phyloP scores from a whole-genome alignment of 35 echinoderm and acorn worm genomes.

The Heliocidaris tuberculata region DNA sequence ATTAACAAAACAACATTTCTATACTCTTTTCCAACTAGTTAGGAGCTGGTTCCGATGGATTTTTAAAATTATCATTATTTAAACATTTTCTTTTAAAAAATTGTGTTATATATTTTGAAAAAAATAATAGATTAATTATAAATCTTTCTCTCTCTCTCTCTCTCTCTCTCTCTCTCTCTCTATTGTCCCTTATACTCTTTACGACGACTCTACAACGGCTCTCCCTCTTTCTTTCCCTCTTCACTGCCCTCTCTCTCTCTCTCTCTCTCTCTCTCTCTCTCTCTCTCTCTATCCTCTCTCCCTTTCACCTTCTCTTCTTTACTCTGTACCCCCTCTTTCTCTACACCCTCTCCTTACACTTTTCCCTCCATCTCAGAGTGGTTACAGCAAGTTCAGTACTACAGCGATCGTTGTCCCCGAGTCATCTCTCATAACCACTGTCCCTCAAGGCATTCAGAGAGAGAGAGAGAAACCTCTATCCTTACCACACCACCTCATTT shows the following conservation, averaged over 20 bases:
- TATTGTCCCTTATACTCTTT: too few species aligned
- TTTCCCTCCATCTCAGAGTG: neutral
- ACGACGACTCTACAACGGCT: too few species aligned
- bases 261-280: neutral
- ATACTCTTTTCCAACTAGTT: too few species aligned
- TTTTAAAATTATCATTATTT: too few species aligned
- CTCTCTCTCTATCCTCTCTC: neutral
- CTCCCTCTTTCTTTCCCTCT: neutral
- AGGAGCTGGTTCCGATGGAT: too few species aligned
- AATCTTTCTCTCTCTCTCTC: neutral
- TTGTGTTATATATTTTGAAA: neutral
- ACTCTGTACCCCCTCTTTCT: neutral
- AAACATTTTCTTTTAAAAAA: too few species aligned
- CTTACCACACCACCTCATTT: neutral
- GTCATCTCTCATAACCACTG: neutral
- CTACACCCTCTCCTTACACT: neutral
- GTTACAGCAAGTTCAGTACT: neutral
- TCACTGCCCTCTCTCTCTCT: neutral
- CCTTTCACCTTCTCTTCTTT: neutral
- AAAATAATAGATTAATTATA: too few species aligned
- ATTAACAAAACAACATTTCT: too few species aligned
- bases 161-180: neutral
- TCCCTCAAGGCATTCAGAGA: neutral
- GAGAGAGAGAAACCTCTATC: neutral
- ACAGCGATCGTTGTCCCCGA: conserved; percentile 29